Conservation (phyloP, 2,797 vertebrate genomes). For the Rhyacichthys aspro region DNA sequence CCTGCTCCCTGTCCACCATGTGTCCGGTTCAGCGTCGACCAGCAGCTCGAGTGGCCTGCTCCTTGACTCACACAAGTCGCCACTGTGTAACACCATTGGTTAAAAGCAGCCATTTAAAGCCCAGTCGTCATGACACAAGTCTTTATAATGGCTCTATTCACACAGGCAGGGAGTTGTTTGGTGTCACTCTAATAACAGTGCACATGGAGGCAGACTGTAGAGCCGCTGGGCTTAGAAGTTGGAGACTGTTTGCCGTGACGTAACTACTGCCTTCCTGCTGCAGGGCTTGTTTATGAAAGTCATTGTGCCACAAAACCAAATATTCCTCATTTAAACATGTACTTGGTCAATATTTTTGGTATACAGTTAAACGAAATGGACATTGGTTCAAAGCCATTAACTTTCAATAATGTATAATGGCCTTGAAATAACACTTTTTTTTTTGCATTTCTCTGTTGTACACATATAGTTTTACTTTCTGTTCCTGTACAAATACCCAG, state of each 20-base stretch:
- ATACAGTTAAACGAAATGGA: too few species aligned
- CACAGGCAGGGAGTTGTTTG: slow-evolving; percentile 35
- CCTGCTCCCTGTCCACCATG: slow-evolving; percentile 4
- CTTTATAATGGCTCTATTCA: slow-evolving; percentile 70
- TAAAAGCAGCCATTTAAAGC: slow-evolving; percentile 56
- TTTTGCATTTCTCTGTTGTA: too few species aligned
- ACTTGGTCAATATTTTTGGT: too few species aligned
- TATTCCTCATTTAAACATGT: neutral
- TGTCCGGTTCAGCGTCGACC: slow-evolving; percentile 16
- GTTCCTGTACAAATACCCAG: too few species aligned
- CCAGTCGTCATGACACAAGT: slow-evolving; percentile 38
- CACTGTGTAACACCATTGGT: slow-evolving; percentile 47
- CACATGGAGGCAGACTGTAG: slow-evolving; percentile 22
- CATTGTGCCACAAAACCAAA: slow-evolving; percentile 12
- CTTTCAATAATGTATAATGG: too few species aligned
- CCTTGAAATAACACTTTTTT: too few species aligned
- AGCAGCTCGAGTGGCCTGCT: slow-evolving; percentile 37
- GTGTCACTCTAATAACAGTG: slow-evolving; percentile 51
- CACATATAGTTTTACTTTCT: too few species aligned
- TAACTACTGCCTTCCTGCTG: slow-evolving; percentile 15
- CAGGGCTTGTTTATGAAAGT: neutral
- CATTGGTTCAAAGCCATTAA: too few species aligned
- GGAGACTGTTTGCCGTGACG: slow-evolving; percentile 17
- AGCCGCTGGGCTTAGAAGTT: slow-evolving; percentile 28
- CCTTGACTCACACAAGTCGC: slow-evolving; percentile 22